Percentiles rank a stretch among this genome's conserved stretches.
Evolutionary conservation across 2,797 vertebrate genomes (phyloP).

Genomic region (Parauchenoglanis ngamensis): DNA sequence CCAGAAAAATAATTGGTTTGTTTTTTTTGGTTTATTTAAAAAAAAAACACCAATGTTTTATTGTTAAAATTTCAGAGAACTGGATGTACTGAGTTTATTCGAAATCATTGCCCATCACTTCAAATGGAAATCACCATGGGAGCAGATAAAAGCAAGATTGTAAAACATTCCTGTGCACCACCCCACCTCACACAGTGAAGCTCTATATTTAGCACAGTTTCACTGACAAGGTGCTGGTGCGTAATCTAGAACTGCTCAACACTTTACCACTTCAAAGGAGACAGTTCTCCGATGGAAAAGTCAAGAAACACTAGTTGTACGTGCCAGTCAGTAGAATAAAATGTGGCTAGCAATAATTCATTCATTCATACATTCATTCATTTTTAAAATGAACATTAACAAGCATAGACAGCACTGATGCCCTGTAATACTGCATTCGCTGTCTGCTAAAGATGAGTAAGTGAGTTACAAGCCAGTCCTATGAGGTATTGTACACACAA

Average conservation of each 20-base stretch:
- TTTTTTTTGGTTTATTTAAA: neutral
- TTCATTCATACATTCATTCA: neutral
- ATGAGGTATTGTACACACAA: neutral
- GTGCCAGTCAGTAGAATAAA: neutral
- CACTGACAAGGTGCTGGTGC: neutral
- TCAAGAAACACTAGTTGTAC: neutral
- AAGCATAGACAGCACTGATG: neutral
- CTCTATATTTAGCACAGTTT: conserved; percentile 7
- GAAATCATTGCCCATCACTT: neutral
- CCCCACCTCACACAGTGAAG: neutral
- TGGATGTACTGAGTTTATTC: neutral
- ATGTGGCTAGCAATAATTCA: neutral
- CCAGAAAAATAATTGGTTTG: neutral
- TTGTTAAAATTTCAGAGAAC: neutral
- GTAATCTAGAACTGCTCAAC: neutral
- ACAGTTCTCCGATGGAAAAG: neutral
- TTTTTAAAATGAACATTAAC: neutral
- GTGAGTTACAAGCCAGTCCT: neutral
- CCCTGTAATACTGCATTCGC: neutral
- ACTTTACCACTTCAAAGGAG: neutral
- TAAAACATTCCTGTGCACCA: neutral
- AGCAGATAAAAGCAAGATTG: neutral
- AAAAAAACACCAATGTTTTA: neutral
- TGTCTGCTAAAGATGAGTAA: neutral
- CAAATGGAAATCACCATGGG: neutral